A percentile compares a stretch with the other conserved stretches of the same genome.
Conservation (phyloP, 1,140 invertebrate species). For the Neotoxoptera formosana region DNA sequence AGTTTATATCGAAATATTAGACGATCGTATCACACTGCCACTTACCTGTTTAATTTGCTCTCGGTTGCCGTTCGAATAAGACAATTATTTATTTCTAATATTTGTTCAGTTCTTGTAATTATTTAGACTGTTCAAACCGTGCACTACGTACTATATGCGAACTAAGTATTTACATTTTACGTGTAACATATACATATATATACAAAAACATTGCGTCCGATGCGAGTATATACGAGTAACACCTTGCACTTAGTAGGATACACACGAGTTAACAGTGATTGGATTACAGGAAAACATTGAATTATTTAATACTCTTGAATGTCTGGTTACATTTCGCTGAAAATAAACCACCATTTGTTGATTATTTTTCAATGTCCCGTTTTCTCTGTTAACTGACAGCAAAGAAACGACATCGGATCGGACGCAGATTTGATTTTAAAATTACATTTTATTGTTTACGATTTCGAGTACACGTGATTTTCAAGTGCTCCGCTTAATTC, state of each 20-base stretch:
- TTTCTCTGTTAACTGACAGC: neutral
- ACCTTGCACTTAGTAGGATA: neutral
- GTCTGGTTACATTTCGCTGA: neutral
- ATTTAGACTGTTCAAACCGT: neutral
- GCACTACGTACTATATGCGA: neutral
- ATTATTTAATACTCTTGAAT: neutral
- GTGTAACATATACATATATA: too few relatives aligned
- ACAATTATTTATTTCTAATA: neutral
- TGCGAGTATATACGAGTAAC: neutral
- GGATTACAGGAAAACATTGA: neutral
- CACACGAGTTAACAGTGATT: constrained; percentile 16
- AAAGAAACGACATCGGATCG: neutral
- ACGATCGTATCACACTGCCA: neutral
- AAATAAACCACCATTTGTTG: neutral
- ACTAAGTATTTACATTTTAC: neutral
- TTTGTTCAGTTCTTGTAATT: neutral
- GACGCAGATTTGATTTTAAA: neutral
- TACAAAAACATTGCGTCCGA: neutral
- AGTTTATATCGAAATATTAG: neutral
- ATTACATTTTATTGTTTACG: neutral
- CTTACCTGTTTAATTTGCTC: neutral
- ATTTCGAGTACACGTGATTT: neutral
- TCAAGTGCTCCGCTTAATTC: neutral
- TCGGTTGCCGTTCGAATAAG: neutral
- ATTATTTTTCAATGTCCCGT: neutral